Percentiles rank a stretch among this genome's conserved stretches.
phyloP scores from a whole-genome alignment of 1,140 invertebrate genomes.

The Hyles vespertilio region DNA sequence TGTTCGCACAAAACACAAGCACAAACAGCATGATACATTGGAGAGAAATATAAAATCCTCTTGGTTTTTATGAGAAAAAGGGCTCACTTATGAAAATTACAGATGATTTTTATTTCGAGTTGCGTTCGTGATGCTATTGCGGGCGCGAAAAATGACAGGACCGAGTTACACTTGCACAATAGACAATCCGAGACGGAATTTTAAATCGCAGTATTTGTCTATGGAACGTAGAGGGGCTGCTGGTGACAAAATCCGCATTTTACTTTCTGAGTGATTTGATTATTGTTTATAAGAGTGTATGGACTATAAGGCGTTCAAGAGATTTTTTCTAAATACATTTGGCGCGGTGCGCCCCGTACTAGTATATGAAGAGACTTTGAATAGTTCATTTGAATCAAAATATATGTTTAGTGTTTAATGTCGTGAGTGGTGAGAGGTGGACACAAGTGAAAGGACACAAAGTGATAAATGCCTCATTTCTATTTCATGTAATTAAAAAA shows the following conservation, averaged over 20 bases:
- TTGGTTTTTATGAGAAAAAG: conserved; percentile 33
- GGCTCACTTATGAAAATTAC: conserved; percentile 52
- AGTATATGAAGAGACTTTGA: conserved; percentile 52
- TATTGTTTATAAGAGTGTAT: too few species aligned
- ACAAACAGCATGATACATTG: conserved; percentile 8
- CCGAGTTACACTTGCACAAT: too few species aligned
- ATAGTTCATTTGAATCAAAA: conserved; percentile 41
- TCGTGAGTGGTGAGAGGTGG: conserved; percentile 21
- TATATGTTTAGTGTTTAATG: conserved; percentile 49
- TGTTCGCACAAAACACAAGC: conserved; percentile 7
- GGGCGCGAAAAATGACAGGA: conserved; percentile 29
- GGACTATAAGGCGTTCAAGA: too few species aligned
- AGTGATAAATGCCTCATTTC: conserved; percentile 27
- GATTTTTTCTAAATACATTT: too few species aligned
- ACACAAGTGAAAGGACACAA: too few species aligned
- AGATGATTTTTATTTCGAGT: conserved; percentile 41
- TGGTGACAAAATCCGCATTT: too few species aligned
- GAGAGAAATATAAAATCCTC: conserved; percentile 39
- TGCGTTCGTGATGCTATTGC: conserved; percentile 16
- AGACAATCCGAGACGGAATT: too few species aligned
- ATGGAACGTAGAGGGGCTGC: too few species aligned
- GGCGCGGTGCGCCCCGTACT: too few species aligned
- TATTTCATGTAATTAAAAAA: conserved; percentile 39
- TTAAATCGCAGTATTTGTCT: too few species aligned
- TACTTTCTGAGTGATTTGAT: too few species aligned